Conservation (phyloP, 2,797 vertebrate genomes). For the Pangasius krempfi region DNA sequence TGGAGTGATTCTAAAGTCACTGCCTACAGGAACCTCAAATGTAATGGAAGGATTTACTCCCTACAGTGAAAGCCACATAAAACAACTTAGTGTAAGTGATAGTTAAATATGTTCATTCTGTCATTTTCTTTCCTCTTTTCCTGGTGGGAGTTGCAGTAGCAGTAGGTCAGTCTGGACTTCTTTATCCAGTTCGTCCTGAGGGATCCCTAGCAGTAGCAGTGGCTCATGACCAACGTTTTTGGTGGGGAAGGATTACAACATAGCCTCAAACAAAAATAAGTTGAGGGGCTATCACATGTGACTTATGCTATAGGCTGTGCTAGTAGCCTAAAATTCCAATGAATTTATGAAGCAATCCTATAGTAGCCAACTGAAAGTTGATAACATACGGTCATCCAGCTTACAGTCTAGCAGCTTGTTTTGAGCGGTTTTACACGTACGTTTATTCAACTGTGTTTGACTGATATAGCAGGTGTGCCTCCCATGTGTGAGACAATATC, state of each 20-base stretch:
- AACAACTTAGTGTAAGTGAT: background rate
- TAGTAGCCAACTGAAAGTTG: background rate
- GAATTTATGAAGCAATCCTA: background rate
- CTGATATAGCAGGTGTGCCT: background rate
- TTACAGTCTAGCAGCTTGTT: background rate
- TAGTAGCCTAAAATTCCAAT: background rate
- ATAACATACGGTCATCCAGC: background rate
- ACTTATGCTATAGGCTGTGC: background rate
- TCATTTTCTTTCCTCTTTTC: background rate
- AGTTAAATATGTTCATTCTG: background rate
- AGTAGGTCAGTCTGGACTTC: background rate
- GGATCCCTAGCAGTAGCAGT: background rate
- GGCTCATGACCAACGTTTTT: background rate
- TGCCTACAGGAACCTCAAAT: slow-evolving; percentile 70
- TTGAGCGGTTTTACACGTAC: background rate
- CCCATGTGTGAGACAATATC: background rate
- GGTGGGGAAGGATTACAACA: background rate
- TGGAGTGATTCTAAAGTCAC: slow-evolving; percentile 66
- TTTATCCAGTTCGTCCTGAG: background rate
- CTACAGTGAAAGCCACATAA: slow-evolving; percentile 65
- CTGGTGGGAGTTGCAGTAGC: background rate
- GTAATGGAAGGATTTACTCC: slow-evolving; percentile 78
- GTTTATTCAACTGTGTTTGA: background rate
- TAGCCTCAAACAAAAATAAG: background rate
- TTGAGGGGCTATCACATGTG: background rate